A percentile compares a stretch with the other conserved stretches of the same genome.
These are phyloP conservation scores for Palythoa heliodiscus DNA, from an alignment of 92 coral and sea anemone genomes.

Conservation along the genomic window DNA sequence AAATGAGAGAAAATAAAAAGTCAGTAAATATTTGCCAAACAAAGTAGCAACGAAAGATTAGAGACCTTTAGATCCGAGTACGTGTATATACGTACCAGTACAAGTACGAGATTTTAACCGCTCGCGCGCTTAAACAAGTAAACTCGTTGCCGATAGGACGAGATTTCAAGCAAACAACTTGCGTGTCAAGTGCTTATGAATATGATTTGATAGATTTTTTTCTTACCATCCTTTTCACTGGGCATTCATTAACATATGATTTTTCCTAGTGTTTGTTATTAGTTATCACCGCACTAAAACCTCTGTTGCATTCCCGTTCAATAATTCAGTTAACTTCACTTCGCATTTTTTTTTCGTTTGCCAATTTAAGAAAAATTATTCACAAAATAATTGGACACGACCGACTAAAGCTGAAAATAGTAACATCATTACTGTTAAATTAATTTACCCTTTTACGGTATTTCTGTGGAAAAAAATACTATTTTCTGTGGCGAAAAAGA, in stretches of 20 bases:
- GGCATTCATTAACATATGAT: slow-evolving; percentile 3
- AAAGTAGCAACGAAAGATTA: neutral
- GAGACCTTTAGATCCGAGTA: too few species aligned
- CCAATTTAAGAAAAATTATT: neutral
- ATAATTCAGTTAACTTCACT: neutral
- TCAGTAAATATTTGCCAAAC: neutral
- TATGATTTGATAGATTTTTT: neutral
- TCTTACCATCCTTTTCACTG: neutral
- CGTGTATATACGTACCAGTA: too few species aligned
- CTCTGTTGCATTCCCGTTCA: neutral
- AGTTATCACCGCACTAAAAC: neutral
- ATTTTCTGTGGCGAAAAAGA: neutral
- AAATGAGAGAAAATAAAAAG: neutral
- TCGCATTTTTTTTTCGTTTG: neutral
- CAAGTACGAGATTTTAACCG: too few species aligned
- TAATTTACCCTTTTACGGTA: neutral
- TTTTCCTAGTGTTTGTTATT: neutral
- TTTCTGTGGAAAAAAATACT: neutral
- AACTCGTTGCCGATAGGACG: too few species aligned
- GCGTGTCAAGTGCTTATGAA: neutral
- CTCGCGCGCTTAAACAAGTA: too few species aligned
- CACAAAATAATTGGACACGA: neutral
- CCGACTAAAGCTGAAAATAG: neutral
- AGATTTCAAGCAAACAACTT: too few species aligned
- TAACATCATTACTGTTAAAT: neutral